Evolutionary conservation across 2,797 vertebrate genomes (phyloP).

Genomic region (Sandelia bainsii): DNA sequence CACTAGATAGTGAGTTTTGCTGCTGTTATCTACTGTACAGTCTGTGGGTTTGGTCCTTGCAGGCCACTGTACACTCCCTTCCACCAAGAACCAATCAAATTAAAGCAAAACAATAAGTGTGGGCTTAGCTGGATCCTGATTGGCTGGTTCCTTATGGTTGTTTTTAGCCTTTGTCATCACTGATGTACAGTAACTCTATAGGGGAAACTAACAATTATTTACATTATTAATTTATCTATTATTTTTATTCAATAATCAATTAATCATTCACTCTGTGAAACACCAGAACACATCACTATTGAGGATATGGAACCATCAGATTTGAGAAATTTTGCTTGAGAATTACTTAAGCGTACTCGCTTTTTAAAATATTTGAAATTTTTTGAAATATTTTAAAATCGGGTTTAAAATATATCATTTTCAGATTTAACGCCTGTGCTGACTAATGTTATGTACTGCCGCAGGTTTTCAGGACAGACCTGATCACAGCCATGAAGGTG

Average conservation of each 20-base stretch:
- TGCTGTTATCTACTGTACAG: slow-evolving; percentile 50
- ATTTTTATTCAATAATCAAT: no score
- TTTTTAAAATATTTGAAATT: no score
- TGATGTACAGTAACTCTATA: not conserved
- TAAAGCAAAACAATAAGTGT: slow-evolving; percentile 49
- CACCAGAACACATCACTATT: no score
- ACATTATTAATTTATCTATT: not conserved
- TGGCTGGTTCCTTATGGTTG: slow-evolving; percentile 33
- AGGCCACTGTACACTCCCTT: slow-evolving; percentile 21
- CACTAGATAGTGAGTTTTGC: not conserved
- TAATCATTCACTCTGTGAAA: not conserved
- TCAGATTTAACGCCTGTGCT: no score
- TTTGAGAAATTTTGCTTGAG: no score
- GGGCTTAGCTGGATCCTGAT: slow-evolving; percentile 16
- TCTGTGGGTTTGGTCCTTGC: slow-evolving; percentile 41
- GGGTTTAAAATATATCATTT: no score
- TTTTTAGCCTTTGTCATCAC: slow-evolving; percentile 5
- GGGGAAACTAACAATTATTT: not conserved
- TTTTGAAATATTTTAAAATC: no score
- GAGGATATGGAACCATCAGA: no score
- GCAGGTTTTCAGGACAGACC: slow-evolving; percentile 97
- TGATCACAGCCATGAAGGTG: slow-evolving; percentile 99
- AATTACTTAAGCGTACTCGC: no score
- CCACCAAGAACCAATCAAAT: slow-evolving; percentile 56
- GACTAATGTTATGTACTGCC: not conserved